Base-by-base conservation (phyloP, 2,797 vertebrate genomes). In the Morus bassanus region DNA sequence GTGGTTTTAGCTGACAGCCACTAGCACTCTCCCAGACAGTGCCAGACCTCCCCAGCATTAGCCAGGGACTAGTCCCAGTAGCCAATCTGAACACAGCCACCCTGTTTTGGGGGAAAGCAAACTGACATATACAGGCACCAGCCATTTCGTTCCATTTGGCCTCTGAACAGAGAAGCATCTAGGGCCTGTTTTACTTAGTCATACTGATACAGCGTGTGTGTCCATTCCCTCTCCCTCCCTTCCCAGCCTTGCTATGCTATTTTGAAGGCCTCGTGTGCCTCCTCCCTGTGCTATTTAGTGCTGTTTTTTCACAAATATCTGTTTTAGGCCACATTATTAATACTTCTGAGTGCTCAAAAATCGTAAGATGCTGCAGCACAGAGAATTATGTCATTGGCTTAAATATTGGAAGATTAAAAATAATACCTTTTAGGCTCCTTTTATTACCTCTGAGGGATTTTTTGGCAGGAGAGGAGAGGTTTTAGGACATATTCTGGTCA, bases 381-480 rank as follows among this genome's bases (percentile, higher is more conserved):
- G 77, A 93, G 74, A 95, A 96, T 95, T 93, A 87, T 96, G 83
- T 93, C 63, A 79, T 96, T 94, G 83, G 83, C 91, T 96, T 94
- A 95, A 96, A 95, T 90, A 94, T 23, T 35, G 30, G 76, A 94
- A 93, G 93, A 96, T 95, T 96, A 95, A 95, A 96, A 96, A 94
- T 86, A 97, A 95, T 96, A 96, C 94, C 91, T 97, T 95, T 96
- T 91, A 94, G 93, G 54, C 83, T 95, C 74, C 88, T 95, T 97
- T 96, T 95, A 95, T 94, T 96, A 93, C 94, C 96, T 94, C 88
- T 82, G 92, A 92, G 96, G 96, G 82, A 69, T 84, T 85, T 96
- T 92, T 96, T 97, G 95, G 96, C 96, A 97, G 82, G 79, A 96
- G 70, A 93, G 76, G 65, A 85, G 88, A 96, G 91, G 65, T 94